Percentiles rank a stretch among this genome's conserved stretches.
Evolutionary conservation across 1,140 invertebrate species (phyloP).

Genomic region (Drosophila ficusphila): DNA sequence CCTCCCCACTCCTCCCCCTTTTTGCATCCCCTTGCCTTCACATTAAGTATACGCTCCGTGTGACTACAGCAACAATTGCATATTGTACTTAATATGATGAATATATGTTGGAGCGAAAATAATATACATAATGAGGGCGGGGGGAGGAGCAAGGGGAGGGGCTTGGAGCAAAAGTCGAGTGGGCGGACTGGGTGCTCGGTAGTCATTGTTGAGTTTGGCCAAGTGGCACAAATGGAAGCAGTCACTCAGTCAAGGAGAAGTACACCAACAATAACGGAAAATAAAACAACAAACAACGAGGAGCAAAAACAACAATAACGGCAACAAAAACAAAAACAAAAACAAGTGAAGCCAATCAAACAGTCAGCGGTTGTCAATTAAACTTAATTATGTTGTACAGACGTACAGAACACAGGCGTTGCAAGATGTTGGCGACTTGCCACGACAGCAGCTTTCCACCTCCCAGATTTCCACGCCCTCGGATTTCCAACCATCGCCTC

Average conservation of each 20-base stretch:
- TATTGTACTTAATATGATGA: slow-evolving; percentile 51
- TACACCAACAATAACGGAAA: slow-evolving; percentile 4
- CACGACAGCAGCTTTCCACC: background rate
- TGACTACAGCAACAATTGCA: slow-evolving; percentile 44
- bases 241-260: slow-evolving; percentile 8
- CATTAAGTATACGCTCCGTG: slow-evolving; percentile 41
- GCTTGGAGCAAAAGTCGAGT: no score
- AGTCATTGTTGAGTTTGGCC: slow-evolving; percentile 26
- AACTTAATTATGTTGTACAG: slow-evolving; percentile 49
- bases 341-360: slow-evolving; percentile 50
- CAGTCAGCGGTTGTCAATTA: slow-evolving; percentile 52
- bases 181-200: background rate
- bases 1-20: background rate
- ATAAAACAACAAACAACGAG: slow-evolving; percentile 10
- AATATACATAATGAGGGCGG: slow-evolving; percentile 26
- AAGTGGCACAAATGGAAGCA: slow-evolving; percentile 36
- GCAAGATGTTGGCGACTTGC: slow-evolving; percentile 25
- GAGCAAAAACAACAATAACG: background rate
- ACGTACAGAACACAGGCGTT: background rate
- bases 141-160: background rate
- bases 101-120: slow-evolving; percentile 12
- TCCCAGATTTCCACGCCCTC: background rate
- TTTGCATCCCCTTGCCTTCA: background rate
- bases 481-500: background rate
- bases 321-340: background rate